These are phyloP conservation scores for Microcebus ravelobensis DNA, from an alignment of 2,113 vertebrate species.

Conservation along the genomic window DNA sequence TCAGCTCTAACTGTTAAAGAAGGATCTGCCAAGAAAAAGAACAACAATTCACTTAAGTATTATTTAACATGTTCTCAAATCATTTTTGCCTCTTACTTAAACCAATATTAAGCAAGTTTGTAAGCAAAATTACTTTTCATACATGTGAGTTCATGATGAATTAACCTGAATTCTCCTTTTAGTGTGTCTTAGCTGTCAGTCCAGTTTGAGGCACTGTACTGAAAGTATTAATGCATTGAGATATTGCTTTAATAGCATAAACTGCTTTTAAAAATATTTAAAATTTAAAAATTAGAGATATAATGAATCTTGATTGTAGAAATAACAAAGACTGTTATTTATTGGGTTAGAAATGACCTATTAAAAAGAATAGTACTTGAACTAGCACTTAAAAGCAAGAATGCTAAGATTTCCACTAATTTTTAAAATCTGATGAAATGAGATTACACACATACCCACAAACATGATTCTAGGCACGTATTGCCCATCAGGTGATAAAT, in stretches of 20 bases:
- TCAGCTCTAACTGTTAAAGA: slow-evolving; percentile 96
- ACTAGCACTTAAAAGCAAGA: background rate
- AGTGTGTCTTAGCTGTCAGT: background rate
- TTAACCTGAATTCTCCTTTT: background rate
- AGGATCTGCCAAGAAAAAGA: slow-evolving; percentile 88
- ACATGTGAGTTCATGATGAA: background rate
- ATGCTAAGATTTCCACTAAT: background rate
- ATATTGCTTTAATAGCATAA: background rate
- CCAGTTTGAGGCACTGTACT: background rate
- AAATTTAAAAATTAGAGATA: background rate
- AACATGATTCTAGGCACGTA: slow-evolving; percentile 95
- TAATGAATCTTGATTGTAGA: background rate
- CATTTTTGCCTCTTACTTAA: background rate
- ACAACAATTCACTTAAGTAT: background rate
- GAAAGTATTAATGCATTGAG: background rate
- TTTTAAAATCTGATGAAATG: background rate
- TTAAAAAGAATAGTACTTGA: slow-evolving; percentile 16
- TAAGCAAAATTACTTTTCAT: background rate
- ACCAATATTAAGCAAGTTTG: background rate
- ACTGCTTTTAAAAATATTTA: background rate
- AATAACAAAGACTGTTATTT: background rate
- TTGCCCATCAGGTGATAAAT: slow-evolving; percentile 92
- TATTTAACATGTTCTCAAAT: background rate
- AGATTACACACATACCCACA: slow-evolving; percentile 86
- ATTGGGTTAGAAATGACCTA: background rate